Base-by-base conservation (phyloP, 2,888 invertebrate species). In the Protophormia terraenovae region DNA sequence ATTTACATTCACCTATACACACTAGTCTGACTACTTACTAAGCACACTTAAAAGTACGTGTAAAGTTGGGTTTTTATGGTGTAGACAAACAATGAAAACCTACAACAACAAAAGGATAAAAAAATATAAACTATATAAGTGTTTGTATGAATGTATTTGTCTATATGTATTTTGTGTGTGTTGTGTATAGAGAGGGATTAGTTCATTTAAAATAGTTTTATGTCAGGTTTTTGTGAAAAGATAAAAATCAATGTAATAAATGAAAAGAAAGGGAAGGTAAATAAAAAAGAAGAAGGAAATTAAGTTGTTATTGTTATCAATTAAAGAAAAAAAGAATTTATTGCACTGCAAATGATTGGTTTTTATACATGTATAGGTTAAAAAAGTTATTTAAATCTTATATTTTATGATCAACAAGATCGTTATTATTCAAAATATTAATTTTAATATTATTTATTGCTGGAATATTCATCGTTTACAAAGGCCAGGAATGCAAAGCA, bases 41-140 rank as follows among this genome's bases (percentile, higher is more conserved):
- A 72, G 77, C 67, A 73, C 60, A 84, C 73, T 81, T 84, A 72
- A 73, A 81, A 71, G 55, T 78, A 78, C 81, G 77, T 81, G 77
- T 78, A 71, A 82, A 69, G 62, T 81, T 84, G 35, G 32, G 27
- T 78, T 78, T 85, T 81, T 85, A 82, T 82, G 64, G 29, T 62
- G 82, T 45, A 81, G 72, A 78, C 78, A 78, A 85, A 85, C 82
- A 85, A 85, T 85, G 82, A 82, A 82, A 78, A 73, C 45, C 53
- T 71, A 82, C 55, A 76, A 76, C 67, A 75, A 81, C 50, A 82
- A 82, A 41, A 69, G 58, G 27, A 75, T 50, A 69, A 29, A 29
- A 29, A 24, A 75, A 24, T 35, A 35, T n/a, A 19, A 62, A 27
- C 12, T 55, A 60, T 60, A 41, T 16, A 47, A 47, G 53, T 64